These are phyloP conservation scores for Synergus gifuensis DNA, from an alignment of 2,888 invertebrate genomes.

Conservation along the genomic window DNA sequence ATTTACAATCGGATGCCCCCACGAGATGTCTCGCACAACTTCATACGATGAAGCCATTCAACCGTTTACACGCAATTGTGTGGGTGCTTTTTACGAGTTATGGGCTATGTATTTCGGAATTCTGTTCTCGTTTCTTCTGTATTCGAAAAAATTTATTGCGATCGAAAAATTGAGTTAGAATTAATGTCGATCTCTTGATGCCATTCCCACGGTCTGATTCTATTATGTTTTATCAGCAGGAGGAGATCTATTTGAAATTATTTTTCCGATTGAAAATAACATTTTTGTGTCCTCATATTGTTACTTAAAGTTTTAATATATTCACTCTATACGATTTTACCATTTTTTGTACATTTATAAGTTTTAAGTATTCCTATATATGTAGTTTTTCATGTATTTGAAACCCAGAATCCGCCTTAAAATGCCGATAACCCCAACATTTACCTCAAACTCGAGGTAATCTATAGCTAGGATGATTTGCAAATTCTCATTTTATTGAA, in stretches of 20 bases:
- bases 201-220: conserved; percentile 15
- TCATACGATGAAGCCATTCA: conserved; percentile 35
- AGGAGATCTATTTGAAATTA: not conserved
- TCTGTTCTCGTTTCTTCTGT: conserved; percentile 8
- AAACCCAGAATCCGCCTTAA: too few relatives aligned
- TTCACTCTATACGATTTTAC: too few relatives aligned
- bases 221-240: not conserved
- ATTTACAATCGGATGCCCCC: conserved; percentile 43
- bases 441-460: too few relatives aligned
- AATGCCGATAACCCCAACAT: too few relatives aligned
- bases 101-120: not conserved
- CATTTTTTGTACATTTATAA: too few relatives aligned
- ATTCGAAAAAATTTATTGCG: conserved; percentile 27
- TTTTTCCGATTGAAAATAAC: not conserved
- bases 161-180: conserved; percentile 1
- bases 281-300: too few relatives aligned
- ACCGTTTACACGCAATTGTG: conserved; percentile 38
- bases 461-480: conserved; percentile 10
- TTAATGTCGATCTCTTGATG: not conserved
- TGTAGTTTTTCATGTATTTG: too few relatives aligned
- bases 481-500: not conserved
- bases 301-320: too few relatives aligned
- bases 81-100: conserved; percentile 33
- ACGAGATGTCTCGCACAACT: conserved; percentile 19
- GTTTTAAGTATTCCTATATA: too few relatives aligned